Conservation (phyloP, 2,113 vertebrate genomes). For the Leptocoma aspasia region DNA sequence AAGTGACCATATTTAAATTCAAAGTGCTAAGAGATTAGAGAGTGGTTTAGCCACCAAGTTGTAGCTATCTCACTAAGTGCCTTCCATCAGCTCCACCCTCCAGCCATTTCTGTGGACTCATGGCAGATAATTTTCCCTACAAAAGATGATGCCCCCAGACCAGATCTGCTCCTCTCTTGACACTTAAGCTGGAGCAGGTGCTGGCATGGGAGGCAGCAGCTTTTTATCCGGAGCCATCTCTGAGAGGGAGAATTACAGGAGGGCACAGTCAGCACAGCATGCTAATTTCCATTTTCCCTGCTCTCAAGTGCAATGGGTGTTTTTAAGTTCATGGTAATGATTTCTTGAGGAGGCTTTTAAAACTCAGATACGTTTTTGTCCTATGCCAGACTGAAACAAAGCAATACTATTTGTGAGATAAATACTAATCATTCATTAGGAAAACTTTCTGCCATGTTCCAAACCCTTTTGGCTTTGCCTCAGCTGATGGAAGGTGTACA, state of each 20-base stretch:
- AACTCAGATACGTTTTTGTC: neutral
- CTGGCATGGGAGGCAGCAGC: neutral
- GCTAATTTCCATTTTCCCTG: neutral
- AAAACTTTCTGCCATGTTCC: neutral
- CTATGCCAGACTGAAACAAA: neutral
- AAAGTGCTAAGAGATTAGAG: neutral
- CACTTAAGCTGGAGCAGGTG: neutral
- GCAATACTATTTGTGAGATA: slow-evolving; percentile 6
- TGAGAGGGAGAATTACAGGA: neutral
- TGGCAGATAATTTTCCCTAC: neutral
- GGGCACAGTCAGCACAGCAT: neutral
- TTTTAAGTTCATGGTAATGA: neutral
- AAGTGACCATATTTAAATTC: neutral
- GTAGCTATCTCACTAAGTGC: neutral
- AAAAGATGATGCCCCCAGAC: neutral
- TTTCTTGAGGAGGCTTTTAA: neutral
- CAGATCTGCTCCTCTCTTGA: neutral
- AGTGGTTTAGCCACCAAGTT: neutral
- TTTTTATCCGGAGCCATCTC: neutral
- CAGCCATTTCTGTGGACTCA: neutral
- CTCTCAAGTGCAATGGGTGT: neutral
- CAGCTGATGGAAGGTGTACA: neutral
- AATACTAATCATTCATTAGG: neutral
- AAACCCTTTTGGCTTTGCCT: neutral
- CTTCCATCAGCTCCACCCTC: neutral